These are phyloP conservation scores for Buphagus erythrorhynchus DNA, from an alignment of 2,797 vertebrate species.

Conservation along the genomic window DNA sequence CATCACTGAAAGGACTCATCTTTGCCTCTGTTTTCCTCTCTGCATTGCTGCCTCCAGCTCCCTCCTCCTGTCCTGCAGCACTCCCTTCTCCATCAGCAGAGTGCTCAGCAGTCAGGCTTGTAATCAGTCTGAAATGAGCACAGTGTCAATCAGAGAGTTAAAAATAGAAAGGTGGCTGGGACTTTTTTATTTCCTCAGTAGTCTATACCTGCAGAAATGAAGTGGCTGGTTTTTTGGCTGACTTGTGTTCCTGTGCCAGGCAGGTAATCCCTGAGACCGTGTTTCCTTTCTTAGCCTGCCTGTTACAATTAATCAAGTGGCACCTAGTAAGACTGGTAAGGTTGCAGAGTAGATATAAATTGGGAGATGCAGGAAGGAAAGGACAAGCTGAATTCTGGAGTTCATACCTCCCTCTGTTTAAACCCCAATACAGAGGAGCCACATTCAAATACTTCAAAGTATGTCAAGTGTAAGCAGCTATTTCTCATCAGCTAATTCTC, in stretches of 20 bases:
- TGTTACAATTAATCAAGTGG: background rate
- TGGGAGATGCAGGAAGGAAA: background rate
- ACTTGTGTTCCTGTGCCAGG: background rate
- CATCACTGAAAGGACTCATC: background rate
- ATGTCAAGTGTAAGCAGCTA: background rate
- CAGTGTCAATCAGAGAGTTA: background rate
- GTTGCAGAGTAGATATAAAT: background rate
- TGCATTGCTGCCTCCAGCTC: fast-evolving
- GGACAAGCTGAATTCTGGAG: background rate
- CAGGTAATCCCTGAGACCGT: background rate
- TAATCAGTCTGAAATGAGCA: background rate
- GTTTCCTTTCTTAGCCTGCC: background rate
- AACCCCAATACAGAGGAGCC: background rate
- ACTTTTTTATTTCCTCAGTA: background rate
- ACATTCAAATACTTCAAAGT: background rate
- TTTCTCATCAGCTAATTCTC: background rate
- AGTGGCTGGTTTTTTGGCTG: background rate
- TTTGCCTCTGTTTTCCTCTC: background rate
- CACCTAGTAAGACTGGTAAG: background rate
- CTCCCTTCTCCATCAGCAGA: fast-evolving
- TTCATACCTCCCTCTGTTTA: background rate
- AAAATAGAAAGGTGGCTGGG: background rate
- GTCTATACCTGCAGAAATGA: background rate
- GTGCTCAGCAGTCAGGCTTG: fast-evolving
- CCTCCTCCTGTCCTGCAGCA: background rate